Evolutionary conservation across 2,113 vertebrate species (phyloP), one percentile per base, ranked within the genome.

Genomic region (Paracanthobrama guichenoti): DNA sequence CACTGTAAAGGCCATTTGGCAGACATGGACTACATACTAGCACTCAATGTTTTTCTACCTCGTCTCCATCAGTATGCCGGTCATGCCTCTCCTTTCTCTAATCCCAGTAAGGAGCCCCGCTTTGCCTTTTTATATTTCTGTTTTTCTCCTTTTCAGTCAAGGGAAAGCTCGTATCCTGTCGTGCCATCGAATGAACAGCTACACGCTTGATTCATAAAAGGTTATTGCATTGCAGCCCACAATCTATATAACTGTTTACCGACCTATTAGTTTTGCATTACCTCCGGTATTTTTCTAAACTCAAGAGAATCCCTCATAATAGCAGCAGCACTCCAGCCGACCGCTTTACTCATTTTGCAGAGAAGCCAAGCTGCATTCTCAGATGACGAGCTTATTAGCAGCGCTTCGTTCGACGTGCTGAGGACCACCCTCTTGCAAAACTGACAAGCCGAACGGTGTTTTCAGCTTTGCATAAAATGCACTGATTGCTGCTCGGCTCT

Each of bases 361-460:
- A 84, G 85, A 78, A 79, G 55, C 75, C 85, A 48, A 85, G 82
- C 69, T 39, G 79, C 66, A 83, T 84, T 90, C 77, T 90, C 80
- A 86, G 89, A 79, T 81, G 71, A 89, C 78, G 85, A 83, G 86
- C 86, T 76, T 75, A 82, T 89, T 86, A 85, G 84, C 83, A 88
- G 64, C 59, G 26, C 26, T n/a, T 73, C 72, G 87, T 84, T 84
- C 81, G 77, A 69, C 84, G 71, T 73, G 78, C 81, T 85, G 71
- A 89, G 87, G 85, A 50, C 80, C 74, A 87, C 84, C 91, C 88
- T 89, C 89, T 91, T 80, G 88, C 85, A 81, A 88, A 71, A 87
- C 83, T 67, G 79, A 69, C n/a, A 88, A 84, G 88, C 87, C 73
- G 69, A 26, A 44, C 83, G 78, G 80, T 57, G 82, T 79, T 85